These are phyloP conservation scores for Muricea muricata DNA, from an alignment of 92 coral and sea anemone genomes.

Conservation along the genomic window DNA sequence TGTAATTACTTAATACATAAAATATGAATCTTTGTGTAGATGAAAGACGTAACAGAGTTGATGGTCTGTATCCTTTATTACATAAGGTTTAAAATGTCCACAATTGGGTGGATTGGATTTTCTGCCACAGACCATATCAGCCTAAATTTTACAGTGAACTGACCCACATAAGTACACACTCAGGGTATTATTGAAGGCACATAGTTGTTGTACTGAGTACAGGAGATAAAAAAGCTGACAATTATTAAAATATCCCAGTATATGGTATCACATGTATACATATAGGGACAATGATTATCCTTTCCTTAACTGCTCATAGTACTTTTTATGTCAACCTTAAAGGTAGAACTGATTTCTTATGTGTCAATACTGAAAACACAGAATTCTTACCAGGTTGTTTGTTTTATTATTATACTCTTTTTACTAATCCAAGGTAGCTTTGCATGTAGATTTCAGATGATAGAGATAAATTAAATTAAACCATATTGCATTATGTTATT, in stretches of 20 bases:
- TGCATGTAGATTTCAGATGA: too few relatives aligned
- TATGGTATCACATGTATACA: not conserved
- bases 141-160: not conserved
- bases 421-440: too few relatives aligned
- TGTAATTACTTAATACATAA: not conserved
- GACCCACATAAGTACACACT: too few relatives aligned
- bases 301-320: slow-evolving; percentile 19
- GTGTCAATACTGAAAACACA: slow-evolving; percentile 6
- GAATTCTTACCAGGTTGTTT: slow-evolving; percentile 1
- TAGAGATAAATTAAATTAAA: too few relatives aligned
- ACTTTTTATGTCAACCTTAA: slow-evolving; percentile 56
- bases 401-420: too few relatives aligned
- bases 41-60: slow-evolving; percentile 1
- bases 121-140: not conserved
- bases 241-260: too few relatives aligned
- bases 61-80: not conserved
- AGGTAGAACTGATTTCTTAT: slow-evolving; percentile 27
- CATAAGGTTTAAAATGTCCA: not conserved
- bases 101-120: too few relatives aligned
- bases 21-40: not conserved
- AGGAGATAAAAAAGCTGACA: too few relatives aligned
- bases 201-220: too few relatives aligned
- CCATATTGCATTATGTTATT: too few relatives aligned
- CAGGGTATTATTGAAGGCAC: too few relatives aligned
- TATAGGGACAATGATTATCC: not conserved